These are phyloP conservation scores for Chrysolina oricalcia DNA, from an alignment of 2,888 invertebrate species.

Conservation along the genomic window DNA sequence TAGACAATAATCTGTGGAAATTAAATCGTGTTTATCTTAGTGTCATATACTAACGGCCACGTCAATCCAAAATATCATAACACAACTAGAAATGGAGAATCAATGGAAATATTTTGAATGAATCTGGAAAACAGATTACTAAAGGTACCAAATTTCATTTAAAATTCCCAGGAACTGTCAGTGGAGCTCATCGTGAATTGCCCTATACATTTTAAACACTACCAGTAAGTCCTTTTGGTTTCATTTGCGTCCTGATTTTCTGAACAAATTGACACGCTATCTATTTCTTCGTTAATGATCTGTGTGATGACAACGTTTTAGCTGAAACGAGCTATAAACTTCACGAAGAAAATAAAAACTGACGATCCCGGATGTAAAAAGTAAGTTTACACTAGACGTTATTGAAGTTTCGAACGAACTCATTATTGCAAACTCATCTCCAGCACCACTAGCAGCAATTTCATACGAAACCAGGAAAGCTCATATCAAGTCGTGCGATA, in stretches of 20 bases:
- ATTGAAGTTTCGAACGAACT: slow-evolving; percentile 1
- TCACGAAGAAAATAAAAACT: neutral
- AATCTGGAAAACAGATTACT: too few relatives aligned
- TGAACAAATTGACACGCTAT: neutral
- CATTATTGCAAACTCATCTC: slow-evolving; percentile 25
- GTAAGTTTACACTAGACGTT: slow-evolving; percentile 3
- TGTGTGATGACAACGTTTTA: slow-evolving; percentile 1
- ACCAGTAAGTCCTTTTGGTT: too few relatives aligned
- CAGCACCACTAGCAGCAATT: slow-evolving; percentile 10
- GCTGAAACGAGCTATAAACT: neutral
- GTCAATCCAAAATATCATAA: too few relatives aligned
- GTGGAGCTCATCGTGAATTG: too few relatives aligned
- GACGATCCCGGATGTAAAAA: neutral
- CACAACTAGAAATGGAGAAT: too few relatives aligned
- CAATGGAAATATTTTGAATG: too few relatives aligned
- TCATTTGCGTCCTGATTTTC: neutral
- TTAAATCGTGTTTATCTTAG: too few relatives aligned
- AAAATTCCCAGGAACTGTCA: too few relatives aligned
- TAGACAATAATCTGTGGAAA: too few relatives aligned
- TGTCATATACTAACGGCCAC: too few relatives aligned
- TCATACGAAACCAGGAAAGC: neutral
- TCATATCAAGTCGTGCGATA: slow-evolving; percentile 26
- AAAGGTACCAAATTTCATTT: too few relatives aligned
- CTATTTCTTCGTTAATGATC: slow-evolving; percentile 3
- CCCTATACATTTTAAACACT: too few relatives aligned